Evolutionary conservation across 2,888 invertebrate species (phyloP), one percentile per base, ranked within the genome.

Genomic region (Cryptus armator): DNA sequence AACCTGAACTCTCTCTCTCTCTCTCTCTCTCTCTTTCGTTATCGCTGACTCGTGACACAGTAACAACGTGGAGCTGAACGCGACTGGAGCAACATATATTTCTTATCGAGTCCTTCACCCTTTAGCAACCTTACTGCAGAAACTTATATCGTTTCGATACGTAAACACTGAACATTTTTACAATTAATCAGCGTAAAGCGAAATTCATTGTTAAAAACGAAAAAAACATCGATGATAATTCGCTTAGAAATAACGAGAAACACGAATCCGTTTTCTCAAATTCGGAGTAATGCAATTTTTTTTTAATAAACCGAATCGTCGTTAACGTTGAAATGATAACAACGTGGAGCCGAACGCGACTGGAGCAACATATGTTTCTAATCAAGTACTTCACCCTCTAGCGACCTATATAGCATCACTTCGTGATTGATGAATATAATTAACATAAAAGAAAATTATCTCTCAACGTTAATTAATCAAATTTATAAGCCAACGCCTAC

Each of bases 11-110:
- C 9, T 37, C 7, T 37, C 37, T 37, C 37, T 37, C 37, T 37
- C 9, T 37, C 7, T 37, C 37, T 37, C 37, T 37, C 37, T 37
- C 37, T 37, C 14, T 12, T 37, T 43, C 14, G 24, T 74, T 48
- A 44, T 16, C 74, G 62, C 62, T 74, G 53, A 46, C 14, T 29
- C 29, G 48, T 29, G 68, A 70, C 51, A 32, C n/a, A 51, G 37
- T 37, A 29, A 37, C 76, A 76, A 67, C 66, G 16, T 70, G 48
- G 29, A 68, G 70, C 37, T 59, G 48, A 67, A 68, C 74, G 16
- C 16, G 44, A 67, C 67, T 46, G 59, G 46, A 68, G 66, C 67
- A 56, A 24, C 77, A 24, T 67, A 43, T 67, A 51, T 67, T 24
- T 66, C 48, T 75, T 51, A 66, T 66, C 19, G 19, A 76, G 29